These are phyloP conservation scores for Corythoichthys haematopterus DNA, from an alignment of 2,113 vertebrate genomes.

Conservation along the genomic window DNA sequence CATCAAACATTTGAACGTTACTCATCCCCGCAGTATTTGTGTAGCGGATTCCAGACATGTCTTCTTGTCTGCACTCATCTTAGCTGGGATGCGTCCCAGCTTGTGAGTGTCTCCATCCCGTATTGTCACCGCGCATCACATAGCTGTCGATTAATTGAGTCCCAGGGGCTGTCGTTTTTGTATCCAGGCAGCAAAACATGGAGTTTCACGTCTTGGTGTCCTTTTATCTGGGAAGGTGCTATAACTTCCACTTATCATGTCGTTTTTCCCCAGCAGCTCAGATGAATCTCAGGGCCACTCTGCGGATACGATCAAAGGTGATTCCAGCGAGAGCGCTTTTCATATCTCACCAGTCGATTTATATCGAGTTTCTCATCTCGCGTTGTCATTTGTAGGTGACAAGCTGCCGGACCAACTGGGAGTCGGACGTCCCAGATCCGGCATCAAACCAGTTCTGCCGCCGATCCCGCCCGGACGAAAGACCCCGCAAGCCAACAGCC, in stretches of 20 bases:
- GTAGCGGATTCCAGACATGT: constrained; percentile 40
- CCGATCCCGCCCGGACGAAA: constrained; percentile 76
- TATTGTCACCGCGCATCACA: constrained; percentile 5
- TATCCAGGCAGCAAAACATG: neutral
- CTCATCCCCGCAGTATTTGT: constrained; percentile 47
- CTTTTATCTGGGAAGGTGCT: constrained; percentile 2
- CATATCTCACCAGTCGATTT: neutral
- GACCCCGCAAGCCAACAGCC: constrained; percentile 36
- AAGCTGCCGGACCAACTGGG: constrained; percentile 35
- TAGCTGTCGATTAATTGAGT: neutral
- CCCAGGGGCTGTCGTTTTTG: neutral
- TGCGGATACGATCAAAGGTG: neutral
- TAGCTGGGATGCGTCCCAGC: constrained; percentile 40
- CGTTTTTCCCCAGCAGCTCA: constrained; percentile 36
- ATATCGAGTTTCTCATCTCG: neutral
- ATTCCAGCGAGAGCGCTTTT: neutral
- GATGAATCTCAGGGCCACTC: constrained; percentile 39
- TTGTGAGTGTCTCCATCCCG: constrained; percentile 22
- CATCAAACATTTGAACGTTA: constrained; percentile 28
- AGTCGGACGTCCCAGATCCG: constrained; percentile 59
- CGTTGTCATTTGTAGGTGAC: neutral
- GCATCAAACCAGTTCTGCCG: constrained; percentile 75
- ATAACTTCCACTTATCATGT: neutral
- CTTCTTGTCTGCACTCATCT: constrained; percentile 23
- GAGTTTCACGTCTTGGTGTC: neutral